phyloP scores from a whole-genome alignment of 1,140 invertebrate genomes.

The Nymphalis io region DNA sequence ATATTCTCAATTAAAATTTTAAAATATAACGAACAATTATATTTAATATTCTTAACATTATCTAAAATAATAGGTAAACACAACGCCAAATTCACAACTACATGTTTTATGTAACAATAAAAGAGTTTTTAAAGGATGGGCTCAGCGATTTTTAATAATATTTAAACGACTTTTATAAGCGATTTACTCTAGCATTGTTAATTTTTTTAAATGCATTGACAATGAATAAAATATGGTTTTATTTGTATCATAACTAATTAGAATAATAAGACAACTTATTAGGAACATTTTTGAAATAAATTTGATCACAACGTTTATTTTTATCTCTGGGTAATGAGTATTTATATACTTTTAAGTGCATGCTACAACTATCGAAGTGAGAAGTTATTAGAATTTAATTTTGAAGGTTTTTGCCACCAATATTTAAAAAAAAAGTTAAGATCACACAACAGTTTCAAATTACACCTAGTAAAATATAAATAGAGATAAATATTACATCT shows the following conservation, averaged over 20 bases:
- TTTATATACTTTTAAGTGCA: conserved; percentile 24
- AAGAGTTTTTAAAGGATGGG: conserved; percentile 5
- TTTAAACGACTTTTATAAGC: conserved; percentile 8
- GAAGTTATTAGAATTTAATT: conserved; percentile 15
- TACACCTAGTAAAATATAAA: not conserved
- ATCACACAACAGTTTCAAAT: not conserved
- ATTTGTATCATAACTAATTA: not conserved
- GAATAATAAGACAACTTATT: conserved; percentile 10
- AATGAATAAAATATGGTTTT: not conserved
- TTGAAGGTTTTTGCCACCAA: not conserved
- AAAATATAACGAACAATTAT: conserved; percentile 46
- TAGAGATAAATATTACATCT: not conserved
- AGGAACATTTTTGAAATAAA: conserved; percentile 16
- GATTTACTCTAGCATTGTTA: not conserved
- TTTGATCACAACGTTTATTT: conserved; percentile 14
- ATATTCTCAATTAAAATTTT: conserved; percentile 46
- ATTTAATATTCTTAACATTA: conserved; percentile 37
- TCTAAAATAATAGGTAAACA: conserved; percentile 63
- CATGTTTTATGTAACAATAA: conserved; percentile 42
- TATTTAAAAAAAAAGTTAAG: conserved; percentile 8
- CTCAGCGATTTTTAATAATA: not conserved
- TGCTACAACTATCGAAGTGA: conserved; percentile 26
- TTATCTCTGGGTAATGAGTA: conserved; percentile 1
- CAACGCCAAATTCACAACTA: conserved; percentile 72
- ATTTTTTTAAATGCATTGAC: not conserved